Percentiles rank a stretch among this genome's conserved stretches.
Conservation (phyloP, 2,797 vertebrate species). For the Propithecus deckenii region DNA sequence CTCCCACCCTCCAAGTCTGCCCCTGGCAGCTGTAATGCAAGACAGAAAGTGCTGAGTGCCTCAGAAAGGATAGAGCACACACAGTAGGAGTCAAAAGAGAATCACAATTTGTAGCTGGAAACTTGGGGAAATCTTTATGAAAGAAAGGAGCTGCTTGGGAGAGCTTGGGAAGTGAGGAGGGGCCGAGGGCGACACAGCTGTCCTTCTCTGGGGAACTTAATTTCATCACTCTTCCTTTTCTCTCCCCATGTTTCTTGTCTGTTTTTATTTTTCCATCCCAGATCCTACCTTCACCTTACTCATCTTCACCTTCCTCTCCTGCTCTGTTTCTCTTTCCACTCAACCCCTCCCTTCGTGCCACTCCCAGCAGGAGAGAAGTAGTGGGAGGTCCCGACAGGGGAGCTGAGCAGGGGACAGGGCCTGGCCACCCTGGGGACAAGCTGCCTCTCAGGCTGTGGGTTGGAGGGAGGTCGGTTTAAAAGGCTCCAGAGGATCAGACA, state of each 20-base stretch:
- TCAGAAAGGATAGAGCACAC: neutral
- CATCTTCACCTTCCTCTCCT: neutral
- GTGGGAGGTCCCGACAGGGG: neutral
- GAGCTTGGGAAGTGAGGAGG: too few species aligned
- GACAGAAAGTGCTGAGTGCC: too few species aligned
- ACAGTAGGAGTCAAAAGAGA: neutral
- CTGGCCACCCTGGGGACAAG: neutral
- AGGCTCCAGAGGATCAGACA: neutral
- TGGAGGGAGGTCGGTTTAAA: neutral
- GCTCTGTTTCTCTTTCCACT: neutral
- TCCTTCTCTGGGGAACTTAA: neutral
- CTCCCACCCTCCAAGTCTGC: too few species aligned
- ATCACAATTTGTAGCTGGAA: neutral
- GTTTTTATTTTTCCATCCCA: neutral
- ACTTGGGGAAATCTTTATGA: neutral
- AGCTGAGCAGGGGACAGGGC: too few species aligned
- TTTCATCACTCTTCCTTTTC: neutral
- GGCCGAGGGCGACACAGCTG: fast-evolving
- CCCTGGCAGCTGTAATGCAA: neutral
- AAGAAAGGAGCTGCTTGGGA: neutral
- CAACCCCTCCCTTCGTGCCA: neutral
- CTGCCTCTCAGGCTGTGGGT: neutral
- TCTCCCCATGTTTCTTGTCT: neutral
- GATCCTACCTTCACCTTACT: neutral
- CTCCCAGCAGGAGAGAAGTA: neutral